Conservation (phyloP, 1,140 invertebrate genomes). For the Lineus longissimus region DNA sequence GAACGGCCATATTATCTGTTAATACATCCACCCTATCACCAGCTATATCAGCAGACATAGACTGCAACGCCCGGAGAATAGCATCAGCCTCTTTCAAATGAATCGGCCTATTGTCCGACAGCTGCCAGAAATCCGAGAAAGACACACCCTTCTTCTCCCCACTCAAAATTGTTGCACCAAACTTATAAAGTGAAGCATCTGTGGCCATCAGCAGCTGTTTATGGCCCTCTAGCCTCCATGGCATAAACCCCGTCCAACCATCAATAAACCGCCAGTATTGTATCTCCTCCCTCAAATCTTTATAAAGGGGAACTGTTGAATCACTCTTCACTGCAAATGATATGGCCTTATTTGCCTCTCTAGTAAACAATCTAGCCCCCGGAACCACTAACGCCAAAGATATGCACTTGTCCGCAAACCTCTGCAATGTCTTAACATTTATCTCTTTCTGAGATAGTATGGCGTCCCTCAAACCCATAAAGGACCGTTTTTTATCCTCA, state of each 20-base stretch:
- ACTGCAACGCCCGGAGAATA: neutral
- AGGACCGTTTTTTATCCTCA: slow-evolving; percentile 13
- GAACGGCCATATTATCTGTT: neutral
- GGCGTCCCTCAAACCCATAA: slow-evolving; percentile 10
- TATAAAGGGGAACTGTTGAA: neutral
- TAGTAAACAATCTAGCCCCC: slow-evolving; percentile 8
- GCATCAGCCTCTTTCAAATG: neutral
- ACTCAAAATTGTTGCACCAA: neutral
- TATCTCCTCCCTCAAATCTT: neutral
- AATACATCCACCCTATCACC: neutral
- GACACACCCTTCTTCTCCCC: neutral
- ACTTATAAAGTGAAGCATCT: neutral
- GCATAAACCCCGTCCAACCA: neutral
- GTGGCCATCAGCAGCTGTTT: neutral
- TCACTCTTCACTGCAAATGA: too few relatives aligned
- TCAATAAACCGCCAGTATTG: neutral
- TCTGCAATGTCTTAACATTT: slow-evolving; percentile 12
- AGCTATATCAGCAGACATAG: neutral
- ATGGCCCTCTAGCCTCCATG: neutral
- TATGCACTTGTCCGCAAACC: slow-evolving; percentile 18
- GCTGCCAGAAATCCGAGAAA: neutral
- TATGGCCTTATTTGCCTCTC: slow-evolving; percentile 16
- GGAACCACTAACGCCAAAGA: slow-evolving; percentile 14
- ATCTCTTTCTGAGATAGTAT: neutral
- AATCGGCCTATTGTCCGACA: neutral